A percentile compares a stretch with the other conserved stretches of the same genome.
Evolutionary conservation across 2,113 vertebrate genomes (phyloP).

Genomic region (Trichechus manatus): DNA sequence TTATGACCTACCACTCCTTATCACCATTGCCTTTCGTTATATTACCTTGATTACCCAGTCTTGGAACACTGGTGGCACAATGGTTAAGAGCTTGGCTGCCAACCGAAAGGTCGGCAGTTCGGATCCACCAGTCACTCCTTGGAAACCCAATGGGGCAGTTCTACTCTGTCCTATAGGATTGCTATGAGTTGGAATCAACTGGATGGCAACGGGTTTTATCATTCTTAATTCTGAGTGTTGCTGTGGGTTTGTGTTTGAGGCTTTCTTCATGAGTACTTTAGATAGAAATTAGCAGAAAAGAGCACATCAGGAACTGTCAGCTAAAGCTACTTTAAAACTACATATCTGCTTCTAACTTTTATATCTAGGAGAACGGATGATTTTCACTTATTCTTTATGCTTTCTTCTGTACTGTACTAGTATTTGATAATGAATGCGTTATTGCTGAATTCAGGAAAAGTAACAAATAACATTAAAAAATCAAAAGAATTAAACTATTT

Average conservation of each 20-base stretch:
- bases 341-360: not conserved
- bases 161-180: too few relatives aligned
- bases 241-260: not conserved
- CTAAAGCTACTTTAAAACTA: not conserved
- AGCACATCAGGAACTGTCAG: not conserved
- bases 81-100: too few relatives aligned
- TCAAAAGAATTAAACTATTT: not conserved
- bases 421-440: not conserved
- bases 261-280: not conserved
- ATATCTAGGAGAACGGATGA: not conserved
- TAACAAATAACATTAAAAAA: not conserved
- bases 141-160: too few relatives aligned
- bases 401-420: not conserved
- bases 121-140: too few relatives aligned
- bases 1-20: not conserved
- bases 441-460: conserved; percentile 14
- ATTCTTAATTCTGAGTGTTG: not conserved
- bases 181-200: too few relatives aligned
- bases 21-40: not conserved
- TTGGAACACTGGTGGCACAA: too few relatives aligned
- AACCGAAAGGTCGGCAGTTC: too few relatives aligned
- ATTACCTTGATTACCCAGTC: not conserved
- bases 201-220: too few relatives aligned
- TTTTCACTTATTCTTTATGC: not conserved
- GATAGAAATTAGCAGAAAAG: not conserved